Evolutionary conservation across 2,797 vertebrate species (phyloP), one percentile per base, ranked within the genome.

Genomic region (Neosalanx taihuensis): DNA sequence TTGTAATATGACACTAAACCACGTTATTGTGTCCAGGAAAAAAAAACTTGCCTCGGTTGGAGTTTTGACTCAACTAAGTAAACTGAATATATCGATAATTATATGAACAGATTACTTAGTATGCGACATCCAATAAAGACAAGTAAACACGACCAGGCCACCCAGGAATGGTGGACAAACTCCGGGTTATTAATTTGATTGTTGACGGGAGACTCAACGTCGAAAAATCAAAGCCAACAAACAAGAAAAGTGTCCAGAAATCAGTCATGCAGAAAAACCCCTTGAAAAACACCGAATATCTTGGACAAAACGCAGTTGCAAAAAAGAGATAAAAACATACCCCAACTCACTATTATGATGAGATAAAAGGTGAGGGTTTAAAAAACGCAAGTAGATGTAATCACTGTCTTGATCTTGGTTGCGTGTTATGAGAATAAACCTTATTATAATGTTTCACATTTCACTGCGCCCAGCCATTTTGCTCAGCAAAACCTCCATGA

Each of bases 381-480:
- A 26, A 53, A 0, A n/a, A 7, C 64, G 72, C 20, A 0, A 56
- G 1, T 4, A 0, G 1, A 0, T 31, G 23, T 9, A 49, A 56
- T 57, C 49, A 30, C 49, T 17, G 10, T 29, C 68, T 79, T 67
- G 4, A 37, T 6, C 23, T 15, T 64, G 17, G 17, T 72, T 35
- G 72, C 80, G 74, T 84, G 79, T 77, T 64, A 65, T 23, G 41
- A 63, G 66, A 64, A 79, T 66, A 85, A 86, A 75, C 84, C 23
- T 26, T 26, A 26, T 71, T 23, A 62, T 79, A 84, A 82, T 83
- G 84, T 88, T 91, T 90, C 89, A 91, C 89, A 91, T 91, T 85
- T 90, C 84, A 89, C 84, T 90, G 89, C 88, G 89, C 83, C 88
- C 90, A 90, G 90, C 90, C 90, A 91, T 91, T 87, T 91, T 91